These are phyloP conservation scores for Zeuzera pyrina DNA, from an alignment of 2,888 invertebrate species.

Conservation along the genomic window DNA sequence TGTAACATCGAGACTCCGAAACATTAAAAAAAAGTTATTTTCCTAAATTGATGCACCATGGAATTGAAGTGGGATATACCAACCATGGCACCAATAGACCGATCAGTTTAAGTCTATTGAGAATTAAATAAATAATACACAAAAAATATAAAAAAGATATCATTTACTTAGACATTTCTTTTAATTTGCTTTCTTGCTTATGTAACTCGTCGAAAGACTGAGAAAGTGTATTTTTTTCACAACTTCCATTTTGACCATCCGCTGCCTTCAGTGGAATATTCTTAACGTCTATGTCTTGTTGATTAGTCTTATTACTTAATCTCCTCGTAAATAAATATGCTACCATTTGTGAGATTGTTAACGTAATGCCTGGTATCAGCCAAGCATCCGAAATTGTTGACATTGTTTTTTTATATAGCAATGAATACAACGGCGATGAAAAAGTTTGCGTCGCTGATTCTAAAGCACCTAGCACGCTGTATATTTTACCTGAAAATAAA, in stretches of 20 bases:
- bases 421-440: constrained; percentile 53
- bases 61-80: too few species aligned
- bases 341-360: constrained; percentile 43
- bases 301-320: constrained; percentile 16
- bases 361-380: constrained; percentile 47
- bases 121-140: too few species aligned
- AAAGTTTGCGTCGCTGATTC: constrained; percentile 61
- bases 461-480: constrained; percentile 58
- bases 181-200: too few species aligned
- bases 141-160: too few species aligned
- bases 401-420: constrained; percentile 57
- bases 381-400: constrained; percentile 51
- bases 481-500: constrained; percentile 59
- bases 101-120: too few species aligned
- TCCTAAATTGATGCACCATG: too few species aligned
- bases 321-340: constrained; percentile 43
- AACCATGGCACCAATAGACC: too few species aligned
- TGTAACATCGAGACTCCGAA: too few species aligned
- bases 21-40: too few species aligned
- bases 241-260: background rate
- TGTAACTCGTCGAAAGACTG: too few species aligned
- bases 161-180: too few species aligned
- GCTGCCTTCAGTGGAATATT: background rate
- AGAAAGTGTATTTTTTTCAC: too few species aligned
- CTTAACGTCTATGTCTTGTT: background rate